These are phyloP conservation scores for Elysia chlorotica DNA, from an alignment of 1,140 invertebrate species.

Conservation along the genomic window DNA sequence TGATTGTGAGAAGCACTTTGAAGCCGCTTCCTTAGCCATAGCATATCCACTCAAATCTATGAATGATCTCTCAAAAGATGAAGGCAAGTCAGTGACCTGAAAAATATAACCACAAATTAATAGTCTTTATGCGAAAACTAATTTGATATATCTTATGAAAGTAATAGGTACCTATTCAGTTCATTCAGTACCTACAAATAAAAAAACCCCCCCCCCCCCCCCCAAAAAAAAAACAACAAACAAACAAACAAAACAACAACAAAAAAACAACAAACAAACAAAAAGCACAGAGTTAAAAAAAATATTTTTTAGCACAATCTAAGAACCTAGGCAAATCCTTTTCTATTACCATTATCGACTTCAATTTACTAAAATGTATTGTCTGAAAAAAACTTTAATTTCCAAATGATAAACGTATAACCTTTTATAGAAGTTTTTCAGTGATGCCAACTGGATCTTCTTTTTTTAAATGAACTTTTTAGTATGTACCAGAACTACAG, in stretches of 20 bases:
- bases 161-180: neutral
- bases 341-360: too few species aligned
- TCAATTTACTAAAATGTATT: too few species aligned
- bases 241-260: neutral
- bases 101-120: neutral
- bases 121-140: neutral
- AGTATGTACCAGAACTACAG: too few species aligned
- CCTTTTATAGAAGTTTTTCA: too few species aligned
- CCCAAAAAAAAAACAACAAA: neutral
- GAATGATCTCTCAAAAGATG: conserved; percentile 85
- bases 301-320: too few species aligned
- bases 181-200: neutral
- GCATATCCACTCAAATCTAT: conserved; percentile 90
- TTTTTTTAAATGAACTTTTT: too few species aligned
- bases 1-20: conserved; percentile 78
- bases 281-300: neutral
- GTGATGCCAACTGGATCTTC: too few species aligned
- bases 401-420: too few species aligned
- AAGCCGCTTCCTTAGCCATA: conserved; percentile 87
- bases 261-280: neutral
- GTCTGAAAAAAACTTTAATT: too few species aligned
- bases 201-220: too few species aligned
- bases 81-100: conserved; percentile 78
- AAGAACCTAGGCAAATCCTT: too few species aligned
- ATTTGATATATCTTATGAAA: neutral